These are phyloP conservation scores for Periophthalmodon schlosseri DNA, from an alignment of 2,113 vertebrate genomes.

Conservation along the genomic window DNA sequence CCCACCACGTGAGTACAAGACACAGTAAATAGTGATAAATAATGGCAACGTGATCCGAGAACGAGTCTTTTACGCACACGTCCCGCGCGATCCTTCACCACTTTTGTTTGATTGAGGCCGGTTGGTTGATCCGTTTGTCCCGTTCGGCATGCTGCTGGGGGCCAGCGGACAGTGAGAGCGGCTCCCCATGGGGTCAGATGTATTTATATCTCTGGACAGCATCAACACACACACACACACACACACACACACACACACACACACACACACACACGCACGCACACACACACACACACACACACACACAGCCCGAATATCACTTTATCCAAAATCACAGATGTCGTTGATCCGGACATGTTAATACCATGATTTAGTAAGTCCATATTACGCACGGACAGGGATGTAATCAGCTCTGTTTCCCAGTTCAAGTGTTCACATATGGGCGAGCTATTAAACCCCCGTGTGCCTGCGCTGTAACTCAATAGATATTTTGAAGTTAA, in stretches of 20 bases:
- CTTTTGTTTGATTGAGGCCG: conserved; percentile 69
- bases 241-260: no score
- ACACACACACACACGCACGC: conserved; percentile 37
- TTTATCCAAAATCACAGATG: conserved; percentile 69
- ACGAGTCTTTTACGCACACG: conserved; percentile 48
- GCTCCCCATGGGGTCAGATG: conserved; percentile 48
- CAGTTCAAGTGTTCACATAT: conserved; percentile 53
- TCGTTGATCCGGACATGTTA: conserved; percentile 67
- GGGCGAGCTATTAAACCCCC: conserved; percentile 48
- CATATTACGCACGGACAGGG: conserved; percentile 42
- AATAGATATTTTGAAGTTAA: conserved; percentile 56
- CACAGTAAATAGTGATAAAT: conserved; percentile 59
- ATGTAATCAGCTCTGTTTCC: conserved; percentile 27
- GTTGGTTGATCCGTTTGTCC: conserved; percentile 61
- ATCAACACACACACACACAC: not conserved
- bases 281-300: conserved; percentile 24
- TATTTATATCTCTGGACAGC: conserved; percentile 70
- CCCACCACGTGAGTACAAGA: conserved; percentile 45
- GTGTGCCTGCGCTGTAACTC: conserved; percentile 38
- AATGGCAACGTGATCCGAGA: conserved; percentile 50
- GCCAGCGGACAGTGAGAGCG: conserved; percentile 45
- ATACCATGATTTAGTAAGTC: conserved; percentile 56
- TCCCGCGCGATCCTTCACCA: conserved; percentile 68
- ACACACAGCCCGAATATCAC: conserved; percentile 61
- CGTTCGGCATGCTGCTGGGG: conserved; percentile 58